Conservation (phyloP, 2,113 vertebrate species). For the Polypterus senegalus region DNA sequence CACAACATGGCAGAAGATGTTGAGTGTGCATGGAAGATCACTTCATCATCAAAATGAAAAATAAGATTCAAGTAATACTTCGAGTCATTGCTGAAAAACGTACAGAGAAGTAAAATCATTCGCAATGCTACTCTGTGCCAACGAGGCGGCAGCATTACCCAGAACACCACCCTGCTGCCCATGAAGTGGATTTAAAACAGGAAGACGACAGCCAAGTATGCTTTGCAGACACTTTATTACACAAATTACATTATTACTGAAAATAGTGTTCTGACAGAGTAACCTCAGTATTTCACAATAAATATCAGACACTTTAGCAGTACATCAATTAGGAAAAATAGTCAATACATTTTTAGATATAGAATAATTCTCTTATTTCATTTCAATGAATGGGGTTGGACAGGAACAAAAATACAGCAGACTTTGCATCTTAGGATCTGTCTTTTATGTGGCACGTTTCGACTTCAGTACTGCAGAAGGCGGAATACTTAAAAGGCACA, state of each 20-base stretch:
- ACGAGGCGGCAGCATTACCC: too few relatives aligned
- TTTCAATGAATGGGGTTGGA: slow-evolving; percentile 57
- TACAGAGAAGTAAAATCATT: too few relatives aligned
- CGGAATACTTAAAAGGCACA: slow-evolving; percentile 80
- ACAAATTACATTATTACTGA: slow-evolving; percentile 98
- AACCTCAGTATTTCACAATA: slow-evolving; percentile 72
- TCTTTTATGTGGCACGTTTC: slow-evolving; percentile 58
- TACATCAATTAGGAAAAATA: slow-evolving; percentile 56
- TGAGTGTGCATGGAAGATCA: too few relatives aligned
- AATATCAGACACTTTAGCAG: slow-evolving; percentile 78
- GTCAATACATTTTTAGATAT: slow-evolving; percentile 64
- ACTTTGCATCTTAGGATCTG: slow-evolving; percentile 57
- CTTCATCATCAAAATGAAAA: too few relatives aligned
- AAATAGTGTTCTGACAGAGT: slow-evolving; percentile 98
- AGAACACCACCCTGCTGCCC: too few relatives aligned
- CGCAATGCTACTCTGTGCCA: too few relatives aligned
- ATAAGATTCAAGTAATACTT: too few relatives aligned
- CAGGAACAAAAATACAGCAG: slow-evolving; percentile 73
- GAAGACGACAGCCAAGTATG: slow-evolving; percentile 35
- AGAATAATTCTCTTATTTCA: slow-evolving; percentile 51
- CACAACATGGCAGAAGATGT: too few relatives aligned
- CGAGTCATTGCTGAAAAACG: too few relatives aligned
- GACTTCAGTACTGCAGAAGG: slow-evolving; percentile 63
- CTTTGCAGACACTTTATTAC: slow-evolving; percentile 99
- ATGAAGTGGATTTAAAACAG: neutral